These are phyloP conservation scores for Dasypogon diadema DNA, from an alignment of 2,888 invertebrate species.

Conservation along the genomic window DNA sequence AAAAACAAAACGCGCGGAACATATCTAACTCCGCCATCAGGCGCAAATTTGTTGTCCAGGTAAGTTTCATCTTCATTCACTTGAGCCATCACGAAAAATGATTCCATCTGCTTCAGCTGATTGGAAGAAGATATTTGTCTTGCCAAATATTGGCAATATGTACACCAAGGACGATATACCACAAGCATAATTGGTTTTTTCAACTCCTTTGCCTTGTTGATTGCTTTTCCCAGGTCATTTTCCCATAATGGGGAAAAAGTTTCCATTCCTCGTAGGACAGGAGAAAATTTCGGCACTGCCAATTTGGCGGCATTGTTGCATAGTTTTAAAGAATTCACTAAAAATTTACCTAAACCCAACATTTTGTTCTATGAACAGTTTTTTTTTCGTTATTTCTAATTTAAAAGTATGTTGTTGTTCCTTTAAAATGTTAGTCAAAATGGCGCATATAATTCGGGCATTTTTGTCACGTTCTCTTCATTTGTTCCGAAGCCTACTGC, in stretches of 20 bases:
- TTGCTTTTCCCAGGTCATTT: neutral
- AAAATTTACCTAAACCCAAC: neutral
- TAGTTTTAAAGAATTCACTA: neutral
- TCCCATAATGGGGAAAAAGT: slow-evolving; percentile 24
- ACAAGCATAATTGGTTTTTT: slow-evolving; percentile 43
- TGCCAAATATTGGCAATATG: slow-evolving; percentile 3
- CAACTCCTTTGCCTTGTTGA: neutral
- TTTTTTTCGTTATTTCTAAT: neutral
- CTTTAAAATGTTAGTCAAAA: neutral
- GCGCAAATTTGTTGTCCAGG: slow-evolving; percentile 9
- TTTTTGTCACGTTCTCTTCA: neutral
- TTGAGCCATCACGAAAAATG: neutral
- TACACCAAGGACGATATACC: slow-evolving; percentile 30
- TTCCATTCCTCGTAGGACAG: neutral
- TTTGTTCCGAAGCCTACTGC: neutral
- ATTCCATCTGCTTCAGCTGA: neutral
- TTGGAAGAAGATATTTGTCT: neutral
- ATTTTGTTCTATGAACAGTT: slow-evolving; percentile 2
- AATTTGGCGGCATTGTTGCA: neutral
- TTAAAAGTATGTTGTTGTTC: neutral
- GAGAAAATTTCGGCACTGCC: neutral
- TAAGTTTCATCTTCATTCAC: slow-evolving; percentile 24
- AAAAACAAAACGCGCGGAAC: slow-evolving; percentile 19
- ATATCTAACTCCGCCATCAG: slow-evolving; percentile 27
- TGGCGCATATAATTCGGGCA: neutral